Conservation (phyloP, 2,888 invertebrate species). For the Eutolmus rufibarbis region DNA sequence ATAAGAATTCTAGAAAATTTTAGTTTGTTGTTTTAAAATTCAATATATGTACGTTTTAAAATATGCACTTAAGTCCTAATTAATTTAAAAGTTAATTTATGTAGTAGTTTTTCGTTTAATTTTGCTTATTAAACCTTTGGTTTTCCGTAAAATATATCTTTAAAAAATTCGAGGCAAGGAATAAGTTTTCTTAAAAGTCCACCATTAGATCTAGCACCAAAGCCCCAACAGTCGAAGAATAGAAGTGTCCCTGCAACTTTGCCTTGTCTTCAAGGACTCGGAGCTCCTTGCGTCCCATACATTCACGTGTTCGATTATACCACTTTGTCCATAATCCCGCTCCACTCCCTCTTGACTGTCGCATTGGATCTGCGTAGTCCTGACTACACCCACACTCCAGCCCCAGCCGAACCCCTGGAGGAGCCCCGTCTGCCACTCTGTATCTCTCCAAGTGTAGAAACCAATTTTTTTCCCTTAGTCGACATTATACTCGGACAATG, state of each 20-base stretch:
- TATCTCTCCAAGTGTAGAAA: conserved; percentile 31
- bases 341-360: conserved; percentile 6
- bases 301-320: conserved; percentile 22
- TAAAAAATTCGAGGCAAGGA: neutral
- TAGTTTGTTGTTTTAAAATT: too few relatives aligned
- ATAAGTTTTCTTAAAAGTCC: neutral
- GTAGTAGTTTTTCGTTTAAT: too few relatives aligned
- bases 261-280: neutral
- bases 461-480: conserved; percentile 43
- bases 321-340: conserved; percentile 1
- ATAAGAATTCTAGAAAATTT: too few relatives aligned
- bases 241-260: neutral
- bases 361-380: neutral
- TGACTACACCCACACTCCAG: neutral
- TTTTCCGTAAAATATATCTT: neutral
- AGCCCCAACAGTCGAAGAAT: neutral
- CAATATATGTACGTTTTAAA: too few relatives aligned
- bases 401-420: conserved; percentile 12
- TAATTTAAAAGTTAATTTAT: too few relatives aligned
- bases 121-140: too few relatives aligned
- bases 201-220: neutral
- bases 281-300: neutral
- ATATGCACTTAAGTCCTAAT: too few relatives aligned
- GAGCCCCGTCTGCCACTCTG: neutral
- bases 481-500: conserved; percentile 49